Conservation (phyloP, 2,888 invertebrate species). For the Calephelis perditalis region DNA sequence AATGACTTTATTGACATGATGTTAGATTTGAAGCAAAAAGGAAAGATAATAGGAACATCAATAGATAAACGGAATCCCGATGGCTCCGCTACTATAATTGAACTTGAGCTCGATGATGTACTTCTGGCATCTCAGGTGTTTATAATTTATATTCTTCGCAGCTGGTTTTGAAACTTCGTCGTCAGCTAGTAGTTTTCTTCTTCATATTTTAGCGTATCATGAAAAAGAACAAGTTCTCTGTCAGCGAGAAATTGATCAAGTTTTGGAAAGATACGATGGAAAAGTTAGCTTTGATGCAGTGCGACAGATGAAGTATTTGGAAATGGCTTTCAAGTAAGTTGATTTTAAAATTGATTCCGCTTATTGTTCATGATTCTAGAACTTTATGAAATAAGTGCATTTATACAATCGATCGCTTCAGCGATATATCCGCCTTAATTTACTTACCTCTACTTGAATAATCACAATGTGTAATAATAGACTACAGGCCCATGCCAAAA, state of each 20-base stretch:
- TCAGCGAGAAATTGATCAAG: constrained; percentile 56
- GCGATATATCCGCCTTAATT: too few relatives aligned
- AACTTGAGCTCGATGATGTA: constrained; percentile 47
- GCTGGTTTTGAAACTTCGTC: constrained; percentile 53
- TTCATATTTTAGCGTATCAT: constrained; percentile 63
- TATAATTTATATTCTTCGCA: constrained; percentile 44
- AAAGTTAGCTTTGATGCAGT: constrained; percentile 54
- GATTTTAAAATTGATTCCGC: too few relatives aligned
- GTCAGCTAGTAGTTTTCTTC: constrained; percentile 43
- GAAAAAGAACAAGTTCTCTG: constrained; percentile 60
- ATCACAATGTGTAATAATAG: too few relatives aligned
- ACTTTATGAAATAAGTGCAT: too few relatives aligned
- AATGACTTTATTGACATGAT: constrained; percentile 61
- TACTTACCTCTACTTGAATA: too few relatives aligned
- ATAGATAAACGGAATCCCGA: constrained; percentile 46
- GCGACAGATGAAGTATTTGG: constrained; percentile 34
- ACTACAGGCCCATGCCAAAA: too few relatives aligned
- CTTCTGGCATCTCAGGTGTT: constrained; percentile 59
- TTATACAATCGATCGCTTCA: too few relatives aligned
- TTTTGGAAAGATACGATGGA: constrained; percentile 47
- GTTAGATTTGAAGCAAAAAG: constrained; percentile 50
- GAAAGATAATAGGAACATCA: constrained; percentile 52
- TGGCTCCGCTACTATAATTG: constrained; percentile 45
- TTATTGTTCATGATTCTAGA: too few relatives aligned
- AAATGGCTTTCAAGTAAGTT: too few relatives aligned